Evolutionary conservation across 1,140 invertebrate genomes (phyloP), one percentile per base, ranked within the genome.

Genomic region (Euwallacea fornicatus): DNA sequence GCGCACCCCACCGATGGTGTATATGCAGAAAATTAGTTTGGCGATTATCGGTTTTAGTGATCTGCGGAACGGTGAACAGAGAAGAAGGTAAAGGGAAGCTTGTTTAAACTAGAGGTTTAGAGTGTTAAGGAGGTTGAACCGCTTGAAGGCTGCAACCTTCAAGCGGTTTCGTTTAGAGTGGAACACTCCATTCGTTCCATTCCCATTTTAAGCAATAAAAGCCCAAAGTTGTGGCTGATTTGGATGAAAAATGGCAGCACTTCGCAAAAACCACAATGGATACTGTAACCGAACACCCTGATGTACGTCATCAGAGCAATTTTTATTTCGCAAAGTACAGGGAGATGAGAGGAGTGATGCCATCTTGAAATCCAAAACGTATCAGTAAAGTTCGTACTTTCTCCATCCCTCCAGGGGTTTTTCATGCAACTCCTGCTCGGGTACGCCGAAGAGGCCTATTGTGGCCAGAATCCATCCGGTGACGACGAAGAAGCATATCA

Each of bases 401-500:
- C 93, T 88, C 93, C 93, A 95, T 72, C 91, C 91, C 7, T 86
- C 86, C 66, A 95, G 85, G 7, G 93, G 93, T 73, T 87, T 87
- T 44, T 84, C 83, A 68, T 88, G 85, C 7, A 94, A 82, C 74
- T 94, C 91, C 62, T 93, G 88, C 77, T 93, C 88, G 16, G 88
- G 88, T 6, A 94, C 77, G 3, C 92, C 91, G 75, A 88, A 88
- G 3, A 94, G 86, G 42, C 93, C 93, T 43, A 94, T 82, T 76
- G 87, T 91, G 7, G 92, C 92, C 7, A 95, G 84, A 72, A 92
- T 82, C 91, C 92, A 95, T 0, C 92, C 93, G 11, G 91, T 85
- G 65, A 93, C 86, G 53, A 95, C 86, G 59, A 92, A 85, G 16
- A 88, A 85, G 64, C 89, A 88, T 63, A 93, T 93, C 41, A 90